Base-by-base conservation (phyloP, 2,888 invertebrate species). In the Athalia cordata region DNA sequence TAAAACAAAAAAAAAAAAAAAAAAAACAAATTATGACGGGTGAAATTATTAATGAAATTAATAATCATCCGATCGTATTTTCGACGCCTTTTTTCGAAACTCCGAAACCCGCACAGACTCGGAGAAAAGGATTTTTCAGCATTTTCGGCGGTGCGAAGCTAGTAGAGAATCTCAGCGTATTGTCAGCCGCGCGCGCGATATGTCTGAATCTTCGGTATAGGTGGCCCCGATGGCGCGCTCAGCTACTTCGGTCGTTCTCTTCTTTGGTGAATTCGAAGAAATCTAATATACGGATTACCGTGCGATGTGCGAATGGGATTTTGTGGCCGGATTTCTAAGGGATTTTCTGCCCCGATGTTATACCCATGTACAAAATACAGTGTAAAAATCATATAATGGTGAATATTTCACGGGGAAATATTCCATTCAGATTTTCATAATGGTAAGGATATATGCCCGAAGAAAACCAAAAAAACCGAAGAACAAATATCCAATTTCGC, bases 271-370 rank as follows among this genome's bases (percentile, higher is more conserved):
- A 64, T 45, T 29, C 64, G 7, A 47, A 45, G 64, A n/a, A 45
- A 47, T 64, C 47, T 43, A 64, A 64, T 64, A 64, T n/a, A 11
- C 52, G 64, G 64, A 64, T 64, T 64, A 64, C 45, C 43, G 64
- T 29, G 29, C 29, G 2, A n/a, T 3, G 64, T 64, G 47, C 45
- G 64, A 64, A 64, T 64, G 11, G 47, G 45, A 64, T 45, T 45
- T 13, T 45, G n/a, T 6, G 43, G 43, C 45, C 52, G 64, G n/a
- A 64, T 45, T 64, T 64, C 64, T 64, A 45, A 64, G n/a, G 64
- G 29, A n/a, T n/a, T 64, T 64, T 9, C 45, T 45, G 11, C 43
- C 64, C 9, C 11, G 29, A 59, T 6, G 15, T n/a, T n/a, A n/a
- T 59, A n/a, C 5, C 59, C 3, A 6, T 11, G 3, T 45, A 9